phyloP scores from a whole-genome alignment of 2,888 invertebrate species.

The Sceliomorpha sp. region DNA sequence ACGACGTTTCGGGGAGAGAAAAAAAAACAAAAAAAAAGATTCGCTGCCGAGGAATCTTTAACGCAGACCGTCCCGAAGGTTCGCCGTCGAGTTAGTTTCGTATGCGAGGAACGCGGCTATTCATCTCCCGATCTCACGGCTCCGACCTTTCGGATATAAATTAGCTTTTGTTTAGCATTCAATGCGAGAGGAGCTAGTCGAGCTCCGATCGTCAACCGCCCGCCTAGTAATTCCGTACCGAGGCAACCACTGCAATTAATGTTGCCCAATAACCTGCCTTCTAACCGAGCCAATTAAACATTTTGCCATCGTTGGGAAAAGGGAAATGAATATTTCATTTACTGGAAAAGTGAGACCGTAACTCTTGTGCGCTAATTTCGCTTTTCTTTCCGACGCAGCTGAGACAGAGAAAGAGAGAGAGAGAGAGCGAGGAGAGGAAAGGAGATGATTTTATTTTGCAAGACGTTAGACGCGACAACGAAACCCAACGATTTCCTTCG shows the following conservation, averaged over 20 bases:
- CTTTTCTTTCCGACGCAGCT: too few species aligned
- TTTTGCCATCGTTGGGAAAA: slow-evolving; percentile 64
- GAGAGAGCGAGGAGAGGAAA: too few species aligned
- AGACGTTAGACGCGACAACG: too few species aligned
- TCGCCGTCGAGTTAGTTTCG: slow-evolving; percentile 70
- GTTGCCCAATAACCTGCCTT: slow-evolving; percentile 65
- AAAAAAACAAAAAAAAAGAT: too few species aligned
- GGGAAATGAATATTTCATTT: slow-evolving; percentile 23
- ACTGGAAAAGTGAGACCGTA: neutral
- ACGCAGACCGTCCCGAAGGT: slow-evolving; percentile 61
- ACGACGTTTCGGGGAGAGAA: too few species aligned
- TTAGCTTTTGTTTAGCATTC: slow-evolving; percentile 81
- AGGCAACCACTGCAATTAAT: slow-evolving; percentile 73
- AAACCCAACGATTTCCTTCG: too few species aligned
- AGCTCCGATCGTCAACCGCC: slow-evolving; percentile 46
- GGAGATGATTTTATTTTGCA: too few species aligned
- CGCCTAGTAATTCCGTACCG: slow-evolving; percentile 57
- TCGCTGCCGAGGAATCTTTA: too few species aligned
- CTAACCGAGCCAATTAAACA: slow-evolving; percentile 65
- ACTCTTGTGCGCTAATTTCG: neutral
- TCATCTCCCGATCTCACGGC: slow-evolving; percentile 79
- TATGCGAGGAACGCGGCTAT: slow-evolving; percentile 78
- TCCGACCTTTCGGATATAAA: slow-evolving; percentile 79
- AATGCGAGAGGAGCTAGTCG: slow-evolving; percentile 70
- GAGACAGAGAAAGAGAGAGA: too few species aligned